Evolutionary conservation across 92 coral and sea anemone genomes (phyloP).

Genomic region (Metridium senile): DNA sequence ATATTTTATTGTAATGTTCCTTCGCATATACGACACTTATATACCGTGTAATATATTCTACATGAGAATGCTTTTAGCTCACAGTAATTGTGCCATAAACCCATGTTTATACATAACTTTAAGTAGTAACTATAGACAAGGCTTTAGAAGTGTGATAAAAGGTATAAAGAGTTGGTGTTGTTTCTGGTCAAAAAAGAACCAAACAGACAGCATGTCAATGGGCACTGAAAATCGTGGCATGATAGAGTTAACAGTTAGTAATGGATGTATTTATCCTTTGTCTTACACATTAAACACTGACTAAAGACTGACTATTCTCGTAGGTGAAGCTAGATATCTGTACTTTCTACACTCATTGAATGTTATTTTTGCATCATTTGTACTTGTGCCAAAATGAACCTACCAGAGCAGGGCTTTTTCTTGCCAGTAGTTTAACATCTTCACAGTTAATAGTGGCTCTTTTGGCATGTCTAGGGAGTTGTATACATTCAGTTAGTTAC

Average conservation of each 20-base stretch:
- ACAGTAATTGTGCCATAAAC: constrained; percentile 58
- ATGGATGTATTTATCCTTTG: not conserved
- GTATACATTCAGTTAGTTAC: no score
- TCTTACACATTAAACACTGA: not conserved
- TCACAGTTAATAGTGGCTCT: constrained; percentile 79
- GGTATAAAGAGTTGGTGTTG: constrained; percentile 1
- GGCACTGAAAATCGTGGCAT: not conserved
- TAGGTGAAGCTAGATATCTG: not conserved
- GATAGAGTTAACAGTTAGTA: constrained; percentile 3
- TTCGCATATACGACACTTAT: constrained; percentile 30
- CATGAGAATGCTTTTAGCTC: constrained; percentile 52
- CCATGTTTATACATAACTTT: constrained; percentile 58
- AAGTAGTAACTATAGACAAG: constrained; percentile 58
- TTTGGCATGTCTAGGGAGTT: constrained; percentile 83
- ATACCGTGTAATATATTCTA: constrained; percentile 61
- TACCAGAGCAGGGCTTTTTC: constrained; percentile 92
- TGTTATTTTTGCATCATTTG: not conserved
- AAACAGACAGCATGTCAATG: constrained; percentile 1
- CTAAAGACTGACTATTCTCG: no score
- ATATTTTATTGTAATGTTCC: constrained; percentile 52
- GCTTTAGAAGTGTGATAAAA: constrained; percentile 28
- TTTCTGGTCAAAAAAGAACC: not conserved
- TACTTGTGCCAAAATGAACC: no score
- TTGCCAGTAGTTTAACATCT: constrained; percentile 82
- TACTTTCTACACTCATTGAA: not conserved